These are phyloP conservation scores for Drosophila austrosaltans DNA, from an alignment of 2,888 invertebrate species.

Conservation along the genomic window DNA sequence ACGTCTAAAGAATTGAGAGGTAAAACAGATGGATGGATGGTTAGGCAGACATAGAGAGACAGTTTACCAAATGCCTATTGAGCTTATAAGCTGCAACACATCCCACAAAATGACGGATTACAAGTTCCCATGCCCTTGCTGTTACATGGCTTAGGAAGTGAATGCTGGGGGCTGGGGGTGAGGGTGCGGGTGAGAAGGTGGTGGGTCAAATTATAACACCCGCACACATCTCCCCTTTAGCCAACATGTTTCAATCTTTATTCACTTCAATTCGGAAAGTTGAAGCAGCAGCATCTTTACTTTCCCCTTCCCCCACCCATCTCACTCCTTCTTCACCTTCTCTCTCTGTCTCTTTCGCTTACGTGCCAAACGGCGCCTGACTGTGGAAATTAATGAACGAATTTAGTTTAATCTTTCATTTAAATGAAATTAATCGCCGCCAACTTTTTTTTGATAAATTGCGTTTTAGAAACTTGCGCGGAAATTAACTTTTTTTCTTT, in stretches of 20 bases:
- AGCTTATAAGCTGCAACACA: slow-evolving; percentile 37
- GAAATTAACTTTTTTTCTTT: slow-evolving; percentile 33
- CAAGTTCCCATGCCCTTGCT: slow-evolving; percentile 24
- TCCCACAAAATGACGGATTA: slow-evolving; percentile 41
- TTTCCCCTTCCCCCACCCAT: neutral
- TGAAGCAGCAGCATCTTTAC: neutral
- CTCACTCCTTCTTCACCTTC: neutral
- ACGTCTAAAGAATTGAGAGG: neutral
- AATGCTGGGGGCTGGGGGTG: no score
- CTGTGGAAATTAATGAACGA: slow-evolving; percentile 42
- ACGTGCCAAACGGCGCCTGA: slow-evolving; percentile 14
- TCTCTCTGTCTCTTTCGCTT: neutral
- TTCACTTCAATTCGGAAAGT: slow-evolving; percentile 2
- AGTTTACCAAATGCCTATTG: slow-evolving; percentile 28
- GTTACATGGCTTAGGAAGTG: no score
- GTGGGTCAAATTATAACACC: neutral
- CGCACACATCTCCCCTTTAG: neutral
- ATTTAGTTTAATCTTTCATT: slow-evolving; percentile 46
- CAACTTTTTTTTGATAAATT: slow-evolving; percentile 43
- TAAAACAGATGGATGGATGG: neutral
- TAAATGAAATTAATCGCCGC: slow-evolving; percentile 44
- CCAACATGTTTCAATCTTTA: no score
- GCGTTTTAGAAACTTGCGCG: slow-evolving; percentile 36
- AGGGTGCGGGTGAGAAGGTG: neutral
- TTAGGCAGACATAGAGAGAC: neutral